Evolutionary conservation across 1,140 invertebrate genomes (phyloP), one percentile per base, ranked within the genome.

Genomic region (Paraescarpia echinospica): DNA sequence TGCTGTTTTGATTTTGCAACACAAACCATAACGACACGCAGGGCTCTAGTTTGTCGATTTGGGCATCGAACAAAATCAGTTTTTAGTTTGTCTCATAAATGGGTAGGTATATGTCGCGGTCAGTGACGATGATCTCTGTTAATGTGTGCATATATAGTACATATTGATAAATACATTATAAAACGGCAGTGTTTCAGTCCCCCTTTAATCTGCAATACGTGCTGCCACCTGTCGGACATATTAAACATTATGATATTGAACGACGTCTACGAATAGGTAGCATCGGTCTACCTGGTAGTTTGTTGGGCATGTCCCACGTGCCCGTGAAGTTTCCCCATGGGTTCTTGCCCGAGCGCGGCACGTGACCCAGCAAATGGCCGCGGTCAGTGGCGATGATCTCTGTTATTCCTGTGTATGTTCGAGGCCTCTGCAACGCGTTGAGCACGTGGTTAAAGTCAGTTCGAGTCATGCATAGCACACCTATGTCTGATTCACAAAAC

Each of bases 281-380:
- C 59, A 77, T 77, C 59, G 59, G 41, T 12, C 34, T 51, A 91
- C 95, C 95, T 94, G 95, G 95, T 93, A 96, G 94, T 93, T 95
- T 94, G 14, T 93, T 92, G 33, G 96, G 96, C 93, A 96, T 94
- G 91, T 96, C 96, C 95, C 95, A 96, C 34, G 96, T 96, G 34
- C 95, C 96, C 35, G 96, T 95, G 94, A 95, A 96, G 35, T 94
- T 94, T 31, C 95, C 96, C 95, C 95, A 96, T 91, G 96, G 96
- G 77, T 95, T 95, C 34, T 94, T 92, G 88, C 95, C 93, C 34
- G 94, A 94, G 92, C 95, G 94, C 89, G 94, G 94, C 9, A 96
- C 94, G 89, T 94, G 95, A 48, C 94, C 92, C 31, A 95, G 91
- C 18, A 96, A 93, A 93, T 96, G 95, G 34, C 96, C 96, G 77